These are phyloP conservation scores for Drosophila birchii DNA, from an alignment of 2,888 invertebrate species.

Conservation along the genomic window DNA sequence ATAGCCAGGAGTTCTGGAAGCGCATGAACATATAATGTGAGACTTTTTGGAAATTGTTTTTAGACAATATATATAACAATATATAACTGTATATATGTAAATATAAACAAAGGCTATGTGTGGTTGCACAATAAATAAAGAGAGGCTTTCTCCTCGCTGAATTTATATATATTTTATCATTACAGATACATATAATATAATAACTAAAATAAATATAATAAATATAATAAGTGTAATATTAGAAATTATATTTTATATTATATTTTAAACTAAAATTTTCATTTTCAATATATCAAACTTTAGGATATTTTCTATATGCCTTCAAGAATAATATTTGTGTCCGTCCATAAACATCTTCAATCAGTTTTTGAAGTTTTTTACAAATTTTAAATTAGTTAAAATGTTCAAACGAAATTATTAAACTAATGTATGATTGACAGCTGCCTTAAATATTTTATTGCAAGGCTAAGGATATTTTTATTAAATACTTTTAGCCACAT, in stretches of 20 bases:
- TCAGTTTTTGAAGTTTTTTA: too few relatives aligned
- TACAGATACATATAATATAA: too few relatives aligned
- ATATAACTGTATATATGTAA: neutral
- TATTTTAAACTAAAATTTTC: too few relatives aligned
- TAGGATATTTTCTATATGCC: too few relatives aligned
- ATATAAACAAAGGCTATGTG: neutral
- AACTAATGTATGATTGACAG: neutral
- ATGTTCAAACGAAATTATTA: neutral
- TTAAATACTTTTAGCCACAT: neutral
- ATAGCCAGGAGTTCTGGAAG: slow-evolving; percentile 60
- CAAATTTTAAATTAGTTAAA: neutral
- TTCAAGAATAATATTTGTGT: too few relatives aligned
- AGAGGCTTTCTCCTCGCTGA: neutral
- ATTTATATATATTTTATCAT: too few relatives aligned
- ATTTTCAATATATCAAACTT: too few relatives aligned
- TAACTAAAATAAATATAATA: too few relatives aligned
- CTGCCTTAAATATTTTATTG: neutral
- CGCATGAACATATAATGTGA: slow-evolving; percentile 54
- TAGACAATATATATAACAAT: too few relatives aligned
- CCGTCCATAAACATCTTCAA: too few relatives aligned
- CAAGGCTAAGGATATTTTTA: neutral
- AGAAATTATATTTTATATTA: too few relatives aligned
- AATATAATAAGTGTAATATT: too few relatives aligned
- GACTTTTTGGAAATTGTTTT: neutral
- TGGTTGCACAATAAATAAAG: neutral